phyloP scores from a whole-genome alignment of 2,888 invertebrate genomes.

The Omphaloscelis lunosa region DNA sequence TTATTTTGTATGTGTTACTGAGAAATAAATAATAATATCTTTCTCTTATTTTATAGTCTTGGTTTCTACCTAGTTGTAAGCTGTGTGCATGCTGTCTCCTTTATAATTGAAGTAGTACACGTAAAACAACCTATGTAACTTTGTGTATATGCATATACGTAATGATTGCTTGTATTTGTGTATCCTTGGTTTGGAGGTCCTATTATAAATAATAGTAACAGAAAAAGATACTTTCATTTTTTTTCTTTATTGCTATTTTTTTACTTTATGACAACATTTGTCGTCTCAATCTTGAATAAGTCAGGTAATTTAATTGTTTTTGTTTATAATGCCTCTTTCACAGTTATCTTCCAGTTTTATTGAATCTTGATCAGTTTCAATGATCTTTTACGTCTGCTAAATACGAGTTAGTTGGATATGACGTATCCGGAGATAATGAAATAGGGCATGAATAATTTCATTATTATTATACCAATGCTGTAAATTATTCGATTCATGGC shows the following conservation, averaged over 20 bases:
- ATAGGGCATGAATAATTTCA: neutral
- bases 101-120: neutral
- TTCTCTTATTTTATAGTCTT: neutral
- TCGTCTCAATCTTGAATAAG: neutral
- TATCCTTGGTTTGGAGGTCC: neutral
- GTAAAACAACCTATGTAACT: neutral
- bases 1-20: constrained; percentile 12
- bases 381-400: neutral
- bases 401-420: neutral
- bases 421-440: neutral
- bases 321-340: neutral
- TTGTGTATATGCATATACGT: neutral
- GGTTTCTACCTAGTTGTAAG: neutral
- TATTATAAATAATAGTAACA: neutral
- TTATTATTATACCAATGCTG: too few species aligned
- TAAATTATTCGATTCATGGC: too few species aligned
- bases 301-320: neutral
- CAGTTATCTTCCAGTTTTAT: neutral
- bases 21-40: neutral
- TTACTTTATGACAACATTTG: neutral
- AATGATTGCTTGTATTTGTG: neutral
- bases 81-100: neutral
- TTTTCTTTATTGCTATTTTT: neutral
- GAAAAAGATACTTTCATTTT: neutral
- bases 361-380: neutral